A percentile compares a stretch with the other conserved stretches of the same genome.
Evolutionary conservation across 2,888 invertebrate genomes (phyloP).

Genomic region (Limnephilus rhombicus): DNA sequence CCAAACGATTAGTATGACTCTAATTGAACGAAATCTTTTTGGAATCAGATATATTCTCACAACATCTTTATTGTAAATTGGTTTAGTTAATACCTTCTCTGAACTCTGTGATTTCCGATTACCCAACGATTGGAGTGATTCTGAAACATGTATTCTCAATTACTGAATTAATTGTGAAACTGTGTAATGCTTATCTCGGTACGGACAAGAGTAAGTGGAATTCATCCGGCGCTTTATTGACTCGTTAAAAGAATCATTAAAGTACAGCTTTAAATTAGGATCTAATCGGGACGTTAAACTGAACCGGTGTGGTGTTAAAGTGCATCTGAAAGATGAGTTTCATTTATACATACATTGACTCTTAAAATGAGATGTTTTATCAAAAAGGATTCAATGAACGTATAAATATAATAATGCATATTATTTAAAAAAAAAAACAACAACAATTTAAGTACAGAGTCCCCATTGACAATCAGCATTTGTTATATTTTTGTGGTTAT

Average conservation of each 20-base stretch:
- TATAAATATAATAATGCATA: neutral
- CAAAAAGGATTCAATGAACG: neutral
- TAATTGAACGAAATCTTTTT: neutral
- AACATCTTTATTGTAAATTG: neutral
- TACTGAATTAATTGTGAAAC: slow-evolving; percentile 16
- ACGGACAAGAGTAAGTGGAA: neutral
- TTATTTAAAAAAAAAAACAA: too few relatives aligned
- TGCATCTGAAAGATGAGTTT: neutral
- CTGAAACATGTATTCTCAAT: neutral
- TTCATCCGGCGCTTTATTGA: neutral
- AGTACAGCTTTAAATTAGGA: neutral
- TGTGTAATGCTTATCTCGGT: neutral
- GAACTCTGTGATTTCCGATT: neutral
- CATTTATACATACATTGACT: too few relatives aligned
- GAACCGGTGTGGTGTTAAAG: neutral
- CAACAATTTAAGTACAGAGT: too few relatives aligned
- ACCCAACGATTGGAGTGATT: neutral
- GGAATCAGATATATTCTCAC: neutral
- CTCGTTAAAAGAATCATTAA: neutral
- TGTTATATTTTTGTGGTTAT: too few relatives aligned
- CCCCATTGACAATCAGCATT: too few relatives aligned
- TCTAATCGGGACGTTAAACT: neutral
- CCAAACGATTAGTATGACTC: neutral
- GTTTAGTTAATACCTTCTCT: neutral
- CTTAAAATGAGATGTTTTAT: too few relatives aligned